A percentile compares a stretch with the other conserved stretches of the same genome.
Conservation (phyloP, 1,140 invertebrate genomes). For the Plectrocnemia conspersa region DNA sequence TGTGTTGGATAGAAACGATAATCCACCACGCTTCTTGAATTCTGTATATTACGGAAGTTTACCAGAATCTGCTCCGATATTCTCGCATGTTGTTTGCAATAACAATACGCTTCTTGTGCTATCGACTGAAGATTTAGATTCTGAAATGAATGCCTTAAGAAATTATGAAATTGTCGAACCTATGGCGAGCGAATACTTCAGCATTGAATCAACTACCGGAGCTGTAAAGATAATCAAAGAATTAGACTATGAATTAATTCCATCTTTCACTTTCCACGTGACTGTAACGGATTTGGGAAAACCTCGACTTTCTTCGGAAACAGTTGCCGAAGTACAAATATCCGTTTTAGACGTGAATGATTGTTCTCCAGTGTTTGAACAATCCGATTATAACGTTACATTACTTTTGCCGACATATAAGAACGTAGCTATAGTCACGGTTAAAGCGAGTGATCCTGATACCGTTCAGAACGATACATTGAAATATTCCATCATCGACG, state of each 20-base stretch:
- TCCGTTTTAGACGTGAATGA: conserved; percentile 81
- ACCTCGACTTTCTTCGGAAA: conserved; percentile 72
- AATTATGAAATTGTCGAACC: conserved; percentile 81
- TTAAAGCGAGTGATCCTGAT: conserved; percentile 73
- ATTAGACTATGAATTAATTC: conserved; percentile 76
- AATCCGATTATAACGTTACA: conserved; percentile 68
- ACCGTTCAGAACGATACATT: conserved; percentile 56
- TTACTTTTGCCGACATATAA: conserved; percentile 76
- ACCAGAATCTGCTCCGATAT: conserved; percentile 65
- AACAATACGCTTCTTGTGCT: conserved; percentile 71
- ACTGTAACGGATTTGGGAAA: conserved; percentile 73
- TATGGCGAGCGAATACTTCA: conserved; percentile 68
- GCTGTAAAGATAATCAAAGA: conserved; percentile 72
- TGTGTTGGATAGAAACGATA: conserved; percentile 80
- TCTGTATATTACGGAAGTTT: conserved; percentile 65
- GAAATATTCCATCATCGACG: conserved; percentile 76
- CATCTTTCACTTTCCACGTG: conserved; percentile 72
- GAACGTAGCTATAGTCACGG: conserved; percentile 62
- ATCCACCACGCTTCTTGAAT: conserved; percentile 71
- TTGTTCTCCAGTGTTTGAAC: conserved; percentile 71
- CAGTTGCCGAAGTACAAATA: conserved; percentile 68
- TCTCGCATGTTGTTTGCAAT: conserved; percentile 66
- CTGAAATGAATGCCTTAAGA: conserved; percentile 74
- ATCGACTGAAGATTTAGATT: conserved; percentile 72
- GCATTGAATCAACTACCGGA: conserved; percentile 83